These are phyloP conservation scores for Conus canariensis DNA, from an alignment of 2,888 invertebrate species.

Conservation along the genomic window DNA sequence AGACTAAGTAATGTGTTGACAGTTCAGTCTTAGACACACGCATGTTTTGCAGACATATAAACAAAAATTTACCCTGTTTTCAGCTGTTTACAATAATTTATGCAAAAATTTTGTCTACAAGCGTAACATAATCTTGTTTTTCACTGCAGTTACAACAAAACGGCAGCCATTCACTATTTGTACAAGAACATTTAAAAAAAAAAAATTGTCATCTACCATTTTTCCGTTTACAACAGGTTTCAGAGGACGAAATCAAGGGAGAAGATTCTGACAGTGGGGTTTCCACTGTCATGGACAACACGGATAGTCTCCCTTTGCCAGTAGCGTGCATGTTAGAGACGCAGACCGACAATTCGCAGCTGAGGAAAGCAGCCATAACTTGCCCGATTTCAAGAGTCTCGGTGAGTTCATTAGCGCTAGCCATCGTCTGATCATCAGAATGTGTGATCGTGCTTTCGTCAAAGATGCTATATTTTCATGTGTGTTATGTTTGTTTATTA, in stretches of 20 bases:
- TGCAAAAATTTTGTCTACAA: too few species aligned
- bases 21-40: too few species aligned
- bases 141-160: too few species aligned
- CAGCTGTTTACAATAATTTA: too few species aligned
- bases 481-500: too few species aligned
- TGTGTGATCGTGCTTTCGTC: not conserved
- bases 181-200: too few species aligned
- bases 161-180: too few species aligned
- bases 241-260: not conserved
- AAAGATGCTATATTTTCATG: too few species aligned
- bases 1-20: too few species aligned
- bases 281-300: not conserved
- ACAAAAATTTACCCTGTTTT: too few species aligned
- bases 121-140: too few species aligned
- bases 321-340: not conserved
- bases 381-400: not conserved
- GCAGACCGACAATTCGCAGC: not conserved
- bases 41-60: too few species aligned
- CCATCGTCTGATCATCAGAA: not conserved
- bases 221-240: not conserved
- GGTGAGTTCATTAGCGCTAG: not conserved
- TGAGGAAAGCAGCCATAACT: not conserved
- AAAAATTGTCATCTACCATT: not conserved
- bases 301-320: not conserved
- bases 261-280: constrained; percentile 5